Conservation (phyloP, 2,113 vertebrate species). For the Bubo bubo region DNA sequence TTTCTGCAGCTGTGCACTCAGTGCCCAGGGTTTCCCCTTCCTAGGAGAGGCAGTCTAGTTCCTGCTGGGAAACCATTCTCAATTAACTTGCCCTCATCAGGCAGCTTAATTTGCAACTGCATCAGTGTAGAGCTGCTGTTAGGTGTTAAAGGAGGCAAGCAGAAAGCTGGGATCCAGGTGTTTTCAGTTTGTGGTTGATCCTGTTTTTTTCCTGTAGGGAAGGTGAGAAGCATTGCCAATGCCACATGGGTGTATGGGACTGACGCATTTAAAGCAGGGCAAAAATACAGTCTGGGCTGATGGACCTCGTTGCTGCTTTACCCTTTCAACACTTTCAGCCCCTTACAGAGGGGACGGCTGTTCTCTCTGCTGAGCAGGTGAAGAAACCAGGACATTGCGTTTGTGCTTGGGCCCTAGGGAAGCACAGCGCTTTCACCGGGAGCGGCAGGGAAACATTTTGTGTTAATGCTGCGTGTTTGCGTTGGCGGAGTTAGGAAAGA, state of each 20-base stretch:
- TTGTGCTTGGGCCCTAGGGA: not conserved
- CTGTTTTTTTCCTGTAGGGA: not conserved
- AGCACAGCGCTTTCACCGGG: accelerated
- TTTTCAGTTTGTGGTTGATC: not conserved
- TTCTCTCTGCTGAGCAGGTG: not conserved
- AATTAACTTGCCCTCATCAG: not conserved
- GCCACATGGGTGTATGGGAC: accelerated
- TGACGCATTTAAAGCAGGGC: not conserved
- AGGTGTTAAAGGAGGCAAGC: not conserved
- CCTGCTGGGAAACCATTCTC: not conserved
- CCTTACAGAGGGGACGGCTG: not conserved
- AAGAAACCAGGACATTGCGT: not conserved
- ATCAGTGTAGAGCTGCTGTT: not conserved
- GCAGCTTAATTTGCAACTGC: not conserved
- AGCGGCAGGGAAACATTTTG: not conserved
- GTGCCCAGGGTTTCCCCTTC: not conserved
- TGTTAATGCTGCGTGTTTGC: not conserved
- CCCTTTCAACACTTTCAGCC: not conserved
- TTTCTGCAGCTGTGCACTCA: not conserved
- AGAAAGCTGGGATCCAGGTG: not conserved
- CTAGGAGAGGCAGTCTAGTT: not conserved
- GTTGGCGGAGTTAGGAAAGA: not conserved
- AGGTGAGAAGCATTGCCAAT: not conserved
- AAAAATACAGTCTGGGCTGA: not conserved
- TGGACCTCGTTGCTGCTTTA: not conserved